Percentiles rank a stretch among this genome's conserved stretches.
Evolutionary conservation across 2,888 invertebrate species (phyloP).

Genomic region (Dasysyrphus albostriatus): DNA sequence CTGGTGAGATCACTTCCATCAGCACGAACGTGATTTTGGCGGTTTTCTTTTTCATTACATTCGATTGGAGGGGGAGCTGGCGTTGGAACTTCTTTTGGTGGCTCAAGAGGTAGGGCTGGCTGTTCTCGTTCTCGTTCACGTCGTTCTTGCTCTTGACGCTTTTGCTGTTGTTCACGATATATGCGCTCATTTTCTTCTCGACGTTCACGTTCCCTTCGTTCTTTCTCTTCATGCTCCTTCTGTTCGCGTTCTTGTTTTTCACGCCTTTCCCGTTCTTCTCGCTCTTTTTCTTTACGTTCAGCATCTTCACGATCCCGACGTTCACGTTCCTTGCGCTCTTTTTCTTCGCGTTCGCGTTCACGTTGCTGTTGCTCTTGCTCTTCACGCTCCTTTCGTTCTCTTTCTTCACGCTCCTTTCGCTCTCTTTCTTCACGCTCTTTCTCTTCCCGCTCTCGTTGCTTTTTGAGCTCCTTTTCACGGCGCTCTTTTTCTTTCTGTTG

Average conservation of each 20-base stretch:
- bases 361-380: slow-evolving; percentile 74
- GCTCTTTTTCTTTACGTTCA: slow-evolving; percentile 80
- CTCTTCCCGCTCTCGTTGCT: slow-evolving; percentile 70
- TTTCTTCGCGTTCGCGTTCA: slow-evolving; percentile 76
- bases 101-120: slow-evolving; percentile 80
- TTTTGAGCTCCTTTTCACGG: slow-evolving; percentile 82
- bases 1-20: slow-evolving; percentile 66
- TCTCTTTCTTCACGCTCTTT: slow-evolving; percentile 77
- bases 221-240: slow-evolving; percentile 79
- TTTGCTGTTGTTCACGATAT: slow-evolving; percentile 76
- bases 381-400: slow-evolving; percentile 78
- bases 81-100: slow-evolving; percentile 45
- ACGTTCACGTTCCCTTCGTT: slow-evolving; percentile 78
- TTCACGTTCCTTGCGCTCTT: slow-evolving; percentile 78
- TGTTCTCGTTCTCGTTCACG: slow-evolving; percentile 79
- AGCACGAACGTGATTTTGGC: slow-evolving; percentile 62
- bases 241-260: slow-evolving; percentile 78
- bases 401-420: slow-evolving; percentile 76
- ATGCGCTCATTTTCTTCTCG: slow-evolving; percentile 79
- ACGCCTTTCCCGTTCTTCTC: slow-evolving; percentile 77
- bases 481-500: slow-evolving; percentile 77
- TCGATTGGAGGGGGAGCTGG: slow-evolving; percentile 54
- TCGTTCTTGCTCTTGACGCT: slow-evolving; percentile 80
- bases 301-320: slow-evolving; percentile 79
- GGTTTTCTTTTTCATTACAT: slow-evolving; percentile 67